These are phyloP conservation scores for Acrobasis suavella DNA, from an alignment of 2,888 invertebrate genomes.

Conservation along the genomic window DNA sequence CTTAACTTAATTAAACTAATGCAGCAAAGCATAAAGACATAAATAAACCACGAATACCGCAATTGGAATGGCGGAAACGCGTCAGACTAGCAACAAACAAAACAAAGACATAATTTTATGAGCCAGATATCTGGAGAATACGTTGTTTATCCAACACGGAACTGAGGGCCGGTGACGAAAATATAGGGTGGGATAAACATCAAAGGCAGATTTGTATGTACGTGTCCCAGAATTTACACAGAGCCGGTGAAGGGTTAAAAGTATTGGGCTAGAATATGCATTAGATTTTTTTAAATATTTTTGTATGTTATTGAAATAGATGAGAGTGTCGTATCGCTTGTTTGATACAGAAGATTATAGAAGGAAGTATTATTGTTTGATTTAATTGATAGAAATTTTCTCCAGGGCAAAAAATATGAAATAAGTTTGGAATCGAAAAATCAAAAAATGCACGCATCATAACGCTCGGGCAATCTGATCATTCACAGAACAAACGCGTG, in stretches of 20 bases:
- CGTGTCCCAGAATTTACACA: not conserved
- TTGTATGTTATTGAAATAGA: no score
- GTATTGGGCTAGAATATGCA: not conserved
- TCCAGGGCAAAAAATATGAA: no score
- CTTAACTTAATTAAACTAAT: not conserved
- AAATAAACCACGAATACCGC: conserved; percentile 6
- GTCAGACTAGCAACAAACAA: conserved; percentile 44
- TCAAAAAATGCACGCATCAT: no score
- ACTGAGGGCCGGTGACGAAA: conserved; percentile 40
- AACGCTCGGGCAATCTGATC: no score
- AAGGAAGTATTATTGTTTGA: no score
- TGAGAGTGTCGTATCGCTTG: no score
- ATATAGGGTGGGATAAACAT: conserved; percentile 39
- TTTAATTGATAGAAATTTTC: no score
- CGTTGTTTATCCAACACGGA: conserved; percentile 45
- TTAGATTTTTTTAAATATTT: not conserved
- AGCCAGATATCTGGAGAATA: conserved; percentile 41
- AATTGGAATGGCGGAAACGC: conserved; percentile 34
- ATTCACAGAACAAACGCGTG: no score
- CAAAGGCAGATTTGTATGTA: conserved; percentile 37
- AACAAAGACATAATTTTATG: conserved; percentile 63
- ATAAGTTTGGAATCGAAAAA: no score
- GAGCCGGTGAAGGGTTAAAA: not conserved
- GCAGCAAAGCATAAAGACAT: conserved; percentile 10
- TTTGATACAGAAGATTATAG: no score